Conservation (phyloP, 2,888 invertebrate genomes). For the Xanthia icteritia region DNA sequence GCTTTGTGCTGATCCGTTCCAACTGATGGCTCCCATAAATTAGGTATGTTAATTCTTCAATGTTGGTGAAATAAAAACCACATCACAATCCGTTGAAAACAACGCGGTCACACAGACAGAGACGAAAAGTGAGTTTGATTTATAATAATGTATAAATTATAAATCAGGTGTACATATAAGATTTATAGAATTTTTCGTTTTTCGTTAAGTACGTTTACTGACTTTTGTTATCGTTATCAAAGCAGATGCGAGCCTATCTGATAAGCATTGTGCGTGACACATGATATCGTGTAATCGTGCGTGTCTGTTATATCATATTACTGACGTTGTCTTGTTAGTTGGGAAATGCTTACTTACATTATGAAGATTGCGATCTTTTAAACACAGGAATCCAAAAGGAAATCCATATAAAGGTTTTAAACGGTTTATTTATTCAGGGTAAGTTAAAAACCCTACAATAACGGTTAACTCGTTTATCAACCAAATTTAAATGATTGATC, state of each 20-base stretch:
- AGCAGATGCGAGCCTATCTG: conserved; percentile 23
- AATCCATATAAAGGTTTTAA: neutral
- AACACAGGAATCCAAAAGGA: neutral
- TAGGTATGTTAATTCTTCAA: too few relatives aligned
- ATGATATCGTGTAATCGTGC: neutral
- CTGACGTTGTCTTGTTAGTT: neutral
- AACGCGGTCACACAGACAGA: neutral
- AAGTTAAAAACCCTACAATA: neutral
- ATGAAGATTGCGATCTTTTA: neutral
- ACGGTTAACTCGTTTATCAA: neutral
- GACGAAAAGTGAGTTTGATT: neutral
- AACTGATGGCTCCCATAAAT: neutral
- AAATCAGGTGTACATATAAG: too few relatives aligned
- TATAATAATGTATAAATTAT: neutral
- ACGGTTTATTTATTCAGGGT: too few relatives aligned
- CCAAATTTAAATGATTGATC: neutral
- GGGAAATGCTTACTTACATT: neutral
- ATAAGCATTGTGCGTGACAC: conserved; percentile 22
- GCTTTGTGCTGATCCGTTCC: neutral
- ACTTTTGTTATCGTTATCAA: conserved; percentile 9
- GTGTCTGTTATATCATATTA: conserved; percentile 7
- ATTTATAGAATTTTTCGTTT: too few relatives aligned
- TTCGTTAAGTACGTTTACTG: too few relatives aligned
- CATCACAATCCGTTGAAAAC: neutral
- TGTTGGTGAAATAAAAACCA: too few relatives aligned